phyloP scores from a whole-genome alignment of 2,113 vertebrate species.

The Ptilorrhoa leucosticta region DNA sequence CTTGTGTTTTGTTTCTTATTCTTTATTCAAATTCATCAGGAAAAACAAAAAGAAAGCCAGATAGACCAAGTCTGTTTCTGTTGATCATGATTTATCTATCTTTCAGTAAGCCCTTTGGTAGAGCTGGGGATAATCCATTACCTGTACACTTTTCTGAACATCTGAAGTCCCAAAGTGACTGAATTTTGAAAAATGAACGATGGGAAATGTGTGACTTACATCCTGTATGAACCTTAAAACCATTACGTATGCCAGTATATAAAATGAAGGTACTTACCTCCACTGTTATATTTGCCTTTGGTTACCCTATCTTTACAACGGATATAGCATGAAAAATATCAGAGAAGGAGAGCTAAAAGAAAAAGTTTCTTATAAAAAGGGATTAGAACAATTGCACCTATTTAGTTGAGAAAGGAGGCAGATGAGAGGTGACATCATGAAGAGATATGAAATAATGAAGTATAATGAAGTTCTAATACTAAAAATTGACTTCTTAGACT shows the following conservation, averaged over 20 bases:
- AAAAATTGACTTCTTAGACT: not conserved
- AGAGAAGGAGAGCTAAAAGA: not conserved
- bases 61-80: not conserved
- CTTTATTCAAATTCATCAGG: not conserved
- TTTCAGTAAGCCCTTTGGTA: conserved; percentile 5
- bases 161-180: not conserved
- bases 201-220: not conserved
- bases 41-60: not conserved
- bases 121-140: not conserved
- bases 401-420: not conserved
- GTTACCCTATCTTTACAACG: not conserved
- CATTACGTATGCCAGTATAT: not conserved
- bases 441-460: not conserved
- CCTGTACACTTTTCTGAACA: not conserved
- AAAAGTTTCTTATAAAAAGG: not conserved
- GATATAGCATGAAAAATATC: not conserved
- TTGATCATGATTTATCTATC: conserved; percentile 6
- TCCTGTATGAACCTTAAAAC: not conserved
- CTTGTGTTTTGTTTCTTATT: not conserved
- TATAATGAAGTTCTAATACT: not conserved
- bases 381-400: not conserved
- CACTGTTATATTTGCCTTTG: not conserved
- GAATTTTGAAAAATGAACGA: conserved; percentile 13
- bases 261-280: not conserved
- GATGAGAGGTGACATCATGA: not conserved